Base-by-base conservation (phyloP, 2,888 invertebrate species). In the Parelbella ahira region DNA sequence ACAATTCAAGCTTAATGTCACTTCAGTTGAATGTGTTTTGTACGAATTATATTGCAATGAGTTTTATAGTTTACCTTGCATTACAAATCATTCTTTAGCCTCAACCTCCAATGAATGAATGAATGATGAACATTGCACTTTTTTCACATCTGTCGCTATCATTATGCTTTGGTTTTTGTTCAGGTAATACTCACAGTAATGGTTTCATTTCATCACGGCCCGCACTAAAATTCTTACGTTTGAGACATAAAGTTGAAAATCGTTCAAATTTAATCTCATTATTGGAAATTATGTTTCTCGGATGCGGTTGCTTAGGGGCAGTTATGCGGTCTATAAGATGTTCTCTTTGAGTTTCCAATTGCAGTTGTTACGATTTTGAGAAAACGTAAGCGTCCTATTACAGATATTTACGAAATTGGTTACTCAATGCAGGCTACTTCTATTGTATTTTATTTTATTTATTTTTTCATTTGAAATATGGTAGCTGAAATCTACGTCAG, bases 291-390 rank as follows among this genome's bases (percentile, higher is more conserved):
- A 24, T 15, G 7, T 4, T 19, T 19, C 19, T 28, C 37, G 37
- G 37, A 37, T 37, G 37, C 28, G 41, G 41, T 28, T 42, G 28
- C 34, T 34, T 33, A 28, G 15, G 34, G 33, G 27, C 27, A 33
- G 25, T 27, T 29, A 27, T 41, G 41, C 33, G 41, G 41, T 34
- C 13, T 1, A 6, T 28, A 20, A 33, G 27, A 41, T 7, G 32
- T 10, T 41, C 27, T 34, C 41, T 42, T 34, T 42, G 28, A 34
- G 41, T 41, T 33, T 33, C 41, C 25, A 33, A 34, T 34, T 34
- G 41, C 41, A 27, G 13, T 42, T 20, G 21, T 42, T 42, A 28
- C 27, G 28, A 18, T 28, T 42, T 42, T 34, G 28, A 42, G 28
- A 8, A 15, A 32, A 20, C 18, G 33, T 8, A 12, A 6, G 41